phyloP scores from a whole-genome alignment of 1,140 invertebrate species.

The Drosophila pachea region DNA sequence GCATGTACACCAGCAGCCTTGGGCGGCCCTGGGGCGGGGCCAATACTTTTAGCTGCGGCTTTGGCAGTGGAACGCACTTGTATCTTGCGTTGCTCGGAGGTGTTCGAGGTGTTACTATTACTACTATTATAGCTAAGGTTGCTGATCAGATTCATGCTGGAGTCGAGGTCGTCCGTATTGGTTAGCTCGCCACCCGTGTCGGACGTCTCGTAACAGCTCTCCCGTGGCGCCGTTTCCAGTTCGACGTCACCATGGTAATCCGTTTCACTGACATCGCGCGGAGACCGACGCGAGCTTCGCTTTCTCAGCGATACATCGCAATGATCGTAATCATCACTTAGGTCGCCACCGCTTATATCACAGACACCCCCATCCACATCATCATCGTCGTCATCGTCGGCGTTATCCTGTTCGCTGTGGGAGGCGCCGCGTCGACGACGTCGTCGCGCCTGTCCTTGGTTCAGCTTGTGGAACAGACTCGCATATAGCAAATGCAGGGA shows the following conservation, averaged over 20 bases:
- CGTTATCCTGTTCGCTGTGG: conserved; percentile 60
- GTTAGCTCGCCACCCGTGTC: conserved; percentile 74
- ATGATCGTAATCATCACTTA: conserved; percentile 73
- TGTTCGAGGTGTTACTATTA: conserved; percentile 75
- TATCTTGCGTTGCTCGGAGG: conserved; percentile 53
- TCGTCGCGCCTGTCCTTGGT: conserved; percentile 45
- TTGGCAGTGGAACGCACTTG: conserved; percentile 28
- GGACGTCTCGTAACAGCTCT: conserved; percentile 75
- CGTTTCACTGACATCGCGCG: conserved; percentile 64
- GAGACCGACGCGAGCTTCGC: conserved; percentile 36
- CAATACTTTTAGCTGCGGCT: conserved; percentile 16
- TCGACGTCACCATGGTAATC: conserved; percentile 72
- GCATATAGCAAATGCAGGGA: conserved; percentile 72
- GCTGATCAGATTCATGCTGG: conserved; percentile 75
- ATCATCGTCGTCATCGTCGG: conserved; percentile 57
- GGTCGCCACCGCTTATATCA: conserved; percentile 75
- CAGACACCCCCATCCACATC: conserved; percentile 73
- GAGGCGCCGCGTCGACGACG: conserved; percentile 48
- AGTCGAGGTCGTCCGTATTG: conserved; percentile 74
- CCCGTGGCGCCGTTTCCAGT: conserved; percentile 62
- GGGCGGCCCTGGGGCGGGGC: conserved; percentile 23
- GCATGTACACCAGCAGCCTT: conserved; percentile 40
- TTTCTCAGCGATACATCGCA: conserved; percentile 58
- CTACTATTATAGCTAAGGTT: conserved; percentile 79
- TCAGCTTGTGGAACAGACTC: conserved; percentile 59